Evolutionary conservation across 2,113 vertebrate species (phyloP).

Genomic region (Lycaon pictus): DNA sequence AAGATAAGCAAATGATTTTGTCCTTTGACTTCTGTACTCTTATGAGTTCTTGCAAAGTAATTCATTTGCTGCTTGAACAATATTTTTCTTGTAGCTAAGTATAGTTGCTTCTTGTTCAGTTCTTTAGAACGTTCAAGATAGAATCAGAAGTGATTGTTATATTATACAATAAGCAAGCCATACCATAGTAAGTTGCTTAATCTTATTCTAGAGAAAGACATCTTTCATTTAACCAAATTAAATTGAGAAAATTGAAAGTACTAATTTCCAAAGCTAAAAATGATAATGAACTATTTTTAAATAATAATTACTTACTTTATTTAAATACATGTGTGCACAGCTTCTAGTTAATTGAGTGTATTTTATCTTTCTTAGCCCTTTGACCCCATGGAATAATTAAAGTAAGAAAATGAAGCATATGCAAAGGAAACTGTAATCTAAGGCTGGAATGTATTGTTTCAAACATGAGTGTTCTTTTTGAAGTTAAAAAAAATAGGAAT

Average conservation of each 20-base stretch:
- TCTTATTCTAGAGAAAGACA: neutral
- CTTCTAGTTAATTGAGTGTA: constrained; percentile 51
- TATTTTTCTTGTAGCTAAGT: neutral
- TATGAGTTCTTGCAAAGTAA: neutral
- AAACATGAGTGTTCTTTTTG: neutral
- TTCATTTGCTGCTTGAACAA: neutral
- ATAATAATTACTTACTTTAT: constrained; percentile 45
- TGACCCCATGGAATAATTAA: constrained; percentile 46
- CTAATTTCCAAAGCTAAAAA: constrained; percentile 59
- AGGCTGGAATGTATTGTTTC: neutral
- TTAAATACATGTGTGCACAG: constrained; percentile 47
- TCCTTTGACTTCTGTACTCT: neutral
- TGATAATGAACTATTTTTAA: constrained; percentile 56
- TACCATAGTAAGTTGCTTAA: neutral
- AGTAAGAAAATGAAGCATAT: neutral
- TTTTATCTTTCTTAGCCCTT: constrained; percentile 49
- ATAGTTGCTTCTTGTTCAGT: neutral
- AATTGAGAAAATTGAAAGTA: constrained; percentile 31
- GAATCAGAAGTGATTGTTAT: neutral
- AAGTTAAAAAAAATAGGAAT: constrained; percentile 44
- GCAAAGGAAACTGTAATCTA: neutral
- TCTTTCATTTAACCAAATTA: constrained; percentile 46
- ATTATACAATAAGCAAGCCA: neutral
- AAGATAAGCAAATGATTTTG: neutral
- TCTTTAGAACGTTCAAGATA: neutral